These are phyloP conservation scores for Mesorhabditis sp. DNA, from an alignment of 2,888 invertebrate genomes.

Conservation along the genomic window DNA sequence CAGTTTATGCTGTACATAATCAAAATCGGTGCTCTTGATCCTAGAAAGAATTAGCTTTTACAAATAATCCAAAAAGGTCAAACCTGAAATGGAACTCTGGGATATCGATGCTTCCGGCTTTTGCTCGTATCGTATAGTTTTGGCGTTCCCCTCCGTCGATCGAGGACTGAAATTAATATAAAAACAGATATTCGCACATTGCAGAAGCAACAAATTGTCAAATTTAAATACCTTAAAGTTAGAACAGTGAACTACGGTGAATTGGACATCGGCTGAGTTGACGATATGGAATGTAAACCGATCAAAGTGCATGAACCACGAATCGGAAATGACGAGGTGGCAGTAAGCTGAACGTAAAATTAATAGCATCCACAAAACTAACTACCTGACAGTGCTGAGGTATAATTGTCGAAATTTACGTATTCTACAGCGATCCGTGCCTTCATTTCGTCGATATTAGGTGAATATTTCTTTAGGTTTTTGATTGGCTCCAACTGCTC, in stretches of 20 bases:
- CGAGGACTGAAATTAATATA: not conserved
- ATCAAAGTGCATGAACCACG: not conserved
- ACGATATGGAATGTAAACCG: not conserved
- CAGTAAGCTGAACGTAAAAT: not conserved
- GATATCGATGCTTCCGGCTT: not conserved
- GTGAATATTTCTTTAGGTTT: not conserved
- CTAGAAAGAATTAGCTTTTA: not conserved
- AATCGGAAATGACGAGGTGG: constrained; percentile 3
- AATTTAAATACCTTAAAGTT: too few relatives aligned
- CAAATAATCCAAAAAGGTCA: not conserved
- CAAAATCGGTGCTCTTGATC: not conserved
- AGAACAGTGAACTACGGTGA: too few relatives aligned
- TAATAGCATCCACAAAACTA: not conserved
- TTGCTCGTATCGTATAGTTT: not conserved
- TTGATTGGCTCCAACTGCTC: not conserved
- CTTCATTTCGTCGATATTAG: not conserved
- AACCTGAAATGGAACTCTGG: too few relatives aligned
- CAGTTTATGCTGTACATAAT: not conserved
- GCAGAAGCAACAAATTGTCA: too few relatives aligned
- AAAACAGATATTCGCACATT: too few relatives aligned
- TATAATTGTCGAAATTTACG: not conserved
- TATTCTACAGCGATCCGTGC: not conserved
- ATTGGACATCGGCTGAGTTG: not conserved
- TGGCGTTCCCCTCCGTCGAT: not conserved
- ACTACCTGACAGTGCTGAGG: not conserved